Evolutionary conservation across 1,140 invertebrate species (phyloP).

Genomic region (Macrobrachium nipponense): DNA sequence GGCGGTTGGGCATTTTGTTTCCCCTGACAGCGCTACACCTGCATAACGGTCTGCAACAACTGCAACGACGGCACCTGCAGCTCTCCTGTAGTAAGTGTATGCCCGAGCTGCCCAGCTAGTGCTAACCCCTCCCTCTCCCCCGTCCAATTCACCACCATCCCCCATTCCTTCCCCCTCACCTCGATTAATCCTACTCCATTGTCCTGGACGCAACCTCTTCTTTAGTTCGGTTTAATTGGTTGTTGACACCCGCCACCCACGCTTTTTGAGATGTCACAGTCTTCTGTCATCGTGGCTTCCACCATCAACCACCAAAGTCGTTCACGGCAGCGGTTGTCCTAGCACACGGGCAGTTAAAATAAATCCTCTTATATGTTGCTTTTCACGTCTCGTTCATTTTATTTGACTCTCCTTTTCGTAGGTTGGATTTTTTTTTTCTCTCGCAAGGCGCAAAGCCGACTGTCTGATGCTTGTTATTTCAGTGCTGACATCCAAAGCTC

Average conservation of each 20-base stretch:
- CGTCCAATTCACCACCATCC: not conserved
- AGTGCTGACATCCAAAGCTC: no score
- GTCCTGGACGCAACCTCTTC: not conserved
- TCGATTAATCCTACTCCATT: not conserved
- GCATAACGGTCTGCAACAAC: constrained; percentile 49
- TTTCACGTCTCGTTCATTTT: no score
- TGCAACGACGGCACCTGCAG: constrained; percentile 41
- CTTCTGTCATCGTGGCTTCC: no score
- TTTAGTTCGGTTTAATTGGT: not conserved
- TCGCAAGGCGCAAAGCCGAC: no score
- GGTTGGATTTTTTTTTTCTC: no score
- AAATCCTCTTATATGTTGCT: no score
- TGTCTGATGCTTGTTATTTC: no score
- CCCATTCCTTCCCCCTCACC: not conserved
- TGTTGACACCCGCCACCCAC: not conserved
- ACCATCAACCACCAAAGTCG: no score
- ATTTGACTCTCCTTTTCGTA: no score
- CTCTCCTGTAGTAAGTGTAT: constrained; percentile 50
- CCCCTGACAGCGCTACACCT: constrained; percentile 44
- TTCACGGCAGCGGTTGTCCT: no score
- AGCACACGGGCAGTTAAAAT: no score
- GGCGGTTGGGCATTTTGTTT: constrained; percentile 7
- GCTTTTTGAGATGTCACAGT: no score
- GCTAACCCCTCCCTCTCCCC: not conserved
- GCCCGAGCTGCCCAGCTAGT: not conserved